Evolutionary conservation across 2,888 invertebrate species (phyloP).

Genomic region (Drosophila anceps): DNA sequence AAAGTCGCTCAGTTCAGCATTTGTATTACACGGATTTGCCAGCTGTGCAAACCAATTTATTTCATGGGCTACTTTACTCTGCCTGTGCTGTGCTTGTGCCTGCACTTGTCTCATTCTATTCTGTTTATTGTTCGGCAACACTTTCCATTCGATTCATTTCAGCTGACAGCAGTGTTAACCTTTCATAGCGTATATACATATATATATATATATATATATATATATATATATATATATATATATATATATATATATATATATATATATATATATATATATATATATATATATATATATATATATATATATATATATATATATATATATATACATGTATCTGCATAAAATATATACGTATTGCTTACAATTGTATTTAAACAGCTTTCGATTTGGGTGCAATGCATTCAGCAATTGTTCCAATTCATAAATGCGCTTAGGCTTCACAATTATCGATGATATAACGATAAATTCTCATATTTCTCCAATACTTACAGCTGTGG

Average conservation of each 20-base stretch:
- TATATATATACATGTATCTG: not conserved
- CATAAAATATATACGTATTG: not conserved
- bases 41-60: conserved; percentile 32
- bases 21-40: conserved; percentile 4
- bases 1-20: not conserved
- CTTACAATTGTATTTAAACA: conserved; percentile 26
- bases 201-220: not conserved
- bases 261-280: not conserved
- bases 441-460: conserved; percentile 6
- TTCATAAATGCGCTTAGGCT: not conserved
- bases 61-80: conserved; percentile 8
- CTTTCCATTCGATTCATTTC: conserved; percentile 8
- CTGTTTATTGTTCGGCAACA: conserved; percentile 15
- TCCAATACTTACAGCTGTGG: no score
- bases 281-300: not conserved
- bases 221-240: not conserved
- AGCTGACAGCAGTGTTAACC: conserved; percentile 40
- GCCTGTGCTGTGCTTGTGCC: not conserved
- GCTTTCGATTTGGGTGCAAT: conserved; percentile 10
- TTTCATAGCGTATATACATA: not conserved
- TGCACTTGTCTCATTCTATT: not conserved
- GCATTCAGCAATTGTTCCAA: not conserved
- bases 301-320: not conserved
- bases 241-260: no score
- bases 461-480: conserved; percentile 1